Conservation (phyloP, 2,888 invertebrate genomes). For the Drosophila conformis region DNA sequence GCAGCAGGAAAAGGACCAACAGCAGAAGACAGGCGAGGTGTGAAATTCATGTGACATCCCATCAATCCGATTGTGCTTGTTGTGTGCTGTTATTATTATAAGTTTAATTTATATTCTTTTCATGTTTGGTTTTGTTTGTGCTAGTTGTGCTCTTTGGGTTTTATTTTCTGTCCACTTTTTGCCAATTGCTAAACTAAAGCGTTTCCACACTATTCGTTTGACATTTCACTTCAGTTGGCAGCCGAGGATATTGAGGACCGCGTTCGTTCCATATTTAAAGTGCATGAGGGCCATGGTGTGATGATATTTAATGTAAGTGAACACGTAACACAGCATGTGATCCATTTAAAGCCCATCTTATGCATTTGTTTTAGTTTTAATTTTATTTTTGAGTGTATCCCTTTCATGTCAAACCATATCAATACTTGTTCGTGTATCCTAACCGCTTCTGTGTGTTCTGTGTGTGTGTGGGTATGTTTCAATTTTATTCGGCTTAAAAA, state of each 20-base stretch:
- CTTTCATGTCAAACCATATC: constrained; percentile 13
- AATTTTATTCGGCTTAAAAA: constrained; percentile 41
- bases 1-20: constrained; percentile 22
- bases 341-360: neutral
- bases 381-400: neutral
- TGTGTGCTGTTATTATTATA: neutral
- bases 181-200: constrained; percentile 47
- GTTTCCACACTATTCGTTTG: constrained; percentile 55
- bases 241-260: constrained; percentile 51
- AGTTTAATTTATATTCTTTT: constrained; percentile 5
- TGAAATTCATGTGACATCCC: constrained; percentile 17
- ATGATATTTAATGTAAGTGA: constrained; percentile 69
- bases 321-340: constrained; percentile 1
- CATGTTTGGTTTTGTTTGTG: constrained; percentile 8
- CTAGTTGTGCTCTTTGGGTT: constrained; percentile 14
- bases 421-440: constrained; percentile 13
- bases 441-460: constrained; percentile 50
- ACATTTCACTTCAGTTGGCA: constrained; percentile 58
- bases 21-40: constrained; percentile 44
- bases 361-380: neutral
- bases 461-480: constrained; percentile 44
- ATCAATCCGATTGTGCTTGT: constrained; percentile 8
- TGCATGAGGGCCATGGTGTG: constrained; percentile 55
- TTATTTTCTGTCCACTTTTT: neutral
- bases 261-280: constrained; percentile 53